These are phyloP conservation scores for Danionella cerebrum DNA, from an alignment of 2,113 vertebrate genomes.

Conservation along the genomic window DNA sequence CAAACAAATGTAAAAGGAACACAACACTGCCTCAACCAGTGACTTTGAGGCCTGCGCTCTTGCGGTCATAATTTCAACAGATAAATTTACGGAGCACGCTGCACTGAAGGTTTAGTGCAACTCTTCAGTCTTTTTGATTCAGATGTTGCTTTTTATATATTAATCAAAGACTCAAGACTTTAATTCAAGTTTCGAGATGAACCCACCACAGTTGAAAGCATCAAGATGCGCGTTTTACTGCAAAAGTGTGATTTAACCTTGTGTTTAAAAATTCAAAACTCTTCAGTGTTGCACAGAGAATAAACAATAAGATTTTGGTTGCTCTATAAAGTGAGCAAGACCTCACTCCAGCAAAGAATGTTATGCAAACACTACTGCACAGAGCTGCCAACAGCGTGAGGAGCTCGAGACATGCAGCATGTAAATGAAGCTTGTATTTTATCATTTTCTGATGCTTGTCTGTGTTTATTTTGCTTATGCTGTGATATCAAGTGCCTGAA, in stretches of 20 bases:
- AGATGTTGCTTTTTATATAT: too few relatives aligned
- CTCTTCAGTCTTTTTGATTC: too few relatives aligned
- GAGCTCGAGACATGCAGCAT: slow-evolving; percentile 48
- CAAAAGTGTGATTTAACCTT: too few relatives aligned
- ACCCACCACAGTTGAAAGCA: too few relatives aligned
- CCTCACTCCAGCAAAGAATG: slow-evolving; percentile 38
- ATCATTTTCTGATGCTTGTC: slow-evolving; percentile 43
- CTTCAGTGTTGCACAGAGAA: not conserved
- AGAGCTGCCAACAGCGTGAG: slow-evolving; percentile 45
- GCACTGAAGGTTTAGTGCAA: too few relatives aligned
- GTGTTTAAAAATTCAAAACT: too few relatives aligned
- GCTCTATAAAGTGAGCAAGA: slow-evolving; percentile 25
- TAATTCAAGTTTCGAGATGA: too few relatives aligned
- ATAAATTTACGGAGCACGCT: too few relatives aligned
- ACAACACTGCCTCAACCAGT: not conserved
- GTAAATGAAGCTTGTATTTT: slow-evolving; percentile 45
- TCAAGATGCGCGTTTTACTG: too few relatives aligned
- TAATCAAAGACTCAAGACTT: too few relatives aligned
- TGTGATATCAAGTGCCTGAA: slow-evolving; percentile 48
- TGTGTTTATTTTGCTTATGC: slow-evolving; percentile 47
- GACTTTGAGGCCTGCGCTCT: too few relatives aligned
- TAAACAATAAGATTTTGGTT: not conserved
- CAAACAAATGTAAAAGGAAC: not conserved
- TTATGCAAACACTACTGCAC: slow-evolving; percentile 30
- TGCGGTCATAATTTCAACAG: too few relatives aligned